A percentile compares a stretch with the other conserved stretches of the same genome.
Conservation (phyloP, 2,888 invertebrate genomes). For the Drosophila subquinaria region DNA sequence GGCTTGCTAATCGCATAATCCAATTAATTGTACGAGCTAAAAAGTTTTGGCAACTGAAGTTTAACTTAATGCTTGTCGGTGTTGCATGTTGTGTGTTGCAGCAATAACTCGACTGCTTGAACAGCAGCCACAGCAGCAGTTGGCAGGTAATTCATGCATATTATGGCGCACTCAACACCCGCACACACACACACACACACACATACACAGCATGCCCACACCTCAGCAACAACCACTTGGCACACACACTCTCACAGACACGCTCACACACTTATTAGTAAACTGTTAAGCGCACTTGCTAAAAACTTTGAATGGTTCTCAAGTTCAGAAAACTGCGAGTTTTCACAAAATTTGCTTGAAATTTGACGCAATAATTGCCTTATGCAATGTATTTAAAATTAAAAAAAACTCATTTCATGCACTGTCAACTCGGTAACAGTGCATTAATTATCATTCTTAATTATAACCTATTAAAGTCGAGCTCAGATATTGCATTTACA, state of each 20-base stretch:
- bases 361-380: constrained; percentile 12
- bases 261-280: constrained; percentile 9
- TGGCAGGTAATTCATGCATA: constrained; percentile 58
- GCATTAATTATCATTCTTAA: constrained; percentile 62
- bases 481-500: constrained; percentile 26
- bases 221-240: constrained; percentile 15
- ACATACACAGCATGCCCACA: constrained; percentile 17
- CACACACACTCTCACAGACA: constrained; percentile 15
- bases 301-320: constrained; percentile 5
- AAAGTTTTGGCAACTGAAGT: constrained; percentile 34
- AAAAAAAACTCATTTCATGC: constrained; percentile 31
- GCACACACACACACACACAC: constrained; percentile 16
- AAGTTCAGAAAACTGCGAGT: constrained; percentile 17
- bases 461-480: constrained; percentile 66
- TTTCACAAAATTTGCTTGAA: constrained; percentile 6
- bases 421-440: constrained; percentile 29
- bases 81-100: constrained; percentile 20
- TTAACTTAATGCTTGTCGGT: not conserved
- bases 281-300: constrained; percentile 27
- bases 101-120: constrained; percentile 25
- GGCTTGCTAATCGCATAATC: constrained; percentile 64
- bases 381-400: constrained; percentile 17
- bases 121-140: constrained; percentile 18
- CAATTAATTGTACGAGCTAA: constrained; percentile 54
- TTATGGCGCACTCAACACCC: constrained; percentile 43